Percentiles rank a stretch among this genome's conserved stretches.
Conservation (phyloP, 2,797 vertebrate genomes). For the Cetoscarus ocellatus region DNA sequence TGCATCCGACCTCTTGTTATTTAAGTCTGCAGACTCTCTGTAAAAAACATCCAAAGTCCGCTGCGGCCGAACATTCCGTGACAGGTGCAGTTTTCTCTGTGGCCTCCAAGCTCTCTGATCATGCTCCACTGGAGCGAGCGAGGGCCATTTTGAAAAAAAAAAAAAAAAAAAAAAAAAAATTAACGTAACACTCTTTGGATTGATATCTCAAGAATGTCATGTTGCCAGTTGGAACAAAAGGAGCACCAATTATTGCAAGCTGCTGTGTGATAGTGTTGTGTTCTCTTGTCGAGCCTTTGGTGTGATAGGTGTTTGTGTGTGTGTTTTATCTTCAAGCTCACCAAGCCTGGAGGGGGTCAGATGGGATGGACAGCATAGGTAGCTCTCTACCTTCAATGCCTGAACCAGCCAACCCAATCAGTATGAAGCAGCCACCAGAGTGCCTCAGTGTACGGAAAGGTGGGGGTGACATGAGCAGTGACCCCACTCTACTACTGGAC, state of each 20-base stretch:
- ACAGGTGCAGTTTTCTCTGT: conserved; percentile 70
- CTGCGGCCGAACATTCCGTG: conserved; percentile 45
- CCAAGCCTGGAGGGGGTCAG: conserved; percentile 77
- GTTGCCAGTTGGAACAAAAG: conserved; percentile 7
- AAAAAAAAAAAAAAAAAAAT: conserved; percentile 33
- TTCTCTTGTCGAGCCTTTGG: conserved; percentile 18
- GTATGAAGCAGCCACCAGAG: conserved; percentile 96
- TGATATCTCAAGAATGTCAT: conserved; percentile 29
- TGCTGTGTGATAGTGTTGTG: not conserved
- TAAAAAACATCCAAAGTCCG: conserved; percentile 21
- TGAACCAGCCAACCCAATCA: conserved; percentile 88
- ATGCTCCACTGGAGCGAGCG: conserved; percentile 48
- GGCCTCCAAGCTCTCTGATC: conserved; percentile 43
- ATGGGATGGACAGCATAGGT: conserved; percentile 89
- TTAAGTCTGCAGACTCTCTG: conserved; percentile 14
- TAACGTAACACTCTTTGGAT: conserved; percentile 36
- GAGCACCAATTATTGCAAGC: not conserved
- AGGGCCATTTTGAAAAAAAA: conserved; percentile 61
- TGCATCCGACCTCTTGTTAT: too few relatives aligned
- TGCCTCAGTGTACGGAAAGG: conserved; percentile 87
- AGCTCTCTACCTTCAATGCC: conserved; percentile 89
- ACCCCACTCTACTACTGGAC: conserved; percentile 91
- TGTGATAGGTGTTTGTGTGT: conserved; percentile 19
- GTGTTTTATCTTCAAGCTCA: conserved; percentile 76
- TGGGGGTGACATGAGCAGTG: conserved; percentile 88